Conservation (phyloP, 2,113 vertebrate genomes). For the Paramormyrops kingsleyae region DNA sequence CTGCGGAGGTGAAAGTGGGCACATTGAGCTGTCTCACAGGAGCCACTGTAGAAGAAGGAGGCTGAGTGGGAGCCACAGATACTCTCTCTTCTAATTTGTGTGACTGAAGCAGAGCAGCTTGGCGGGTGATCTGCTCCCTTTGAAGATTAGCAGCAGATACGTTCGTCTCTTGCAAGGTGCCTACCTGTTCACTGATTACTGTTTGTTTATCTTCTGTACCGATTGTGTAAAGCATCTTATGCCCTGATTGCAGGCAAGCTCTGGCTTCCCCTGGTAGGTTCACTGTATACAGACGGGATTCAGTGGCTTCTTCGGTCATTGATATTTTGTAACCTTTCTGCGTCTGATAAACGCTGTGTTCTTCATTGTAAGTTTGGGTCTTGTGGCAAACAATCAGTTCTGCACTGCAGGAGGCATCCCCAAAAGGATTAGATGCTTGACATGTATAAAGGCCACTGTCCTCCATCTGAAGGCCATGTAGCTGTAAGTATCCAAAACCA, state of each 20-base stretch:
- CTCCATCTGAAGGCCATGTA: constrained; percentile 54
- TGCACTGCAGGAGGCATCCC: constrained; percentile 62
- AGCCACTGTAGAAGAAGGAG: constrained; percentile 34
- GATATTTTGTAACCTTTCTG: constrained; percentile 60
- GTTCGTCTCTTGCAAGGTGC: constrained; percentile 39
- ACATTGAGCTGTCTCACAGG: constrained; percentile 43
- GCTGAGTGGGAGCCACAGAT: constrained; percentile 30
- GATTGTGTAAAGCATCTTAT: constrained; percentile 59
- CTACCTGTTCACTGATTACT: constrained; percentile 47
- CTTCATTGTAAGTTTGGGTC: constrained; percentile 32
- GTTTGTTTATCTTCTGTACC: constrained; percentile 52
- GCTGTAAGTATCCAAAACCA: constrained; percentile 68
- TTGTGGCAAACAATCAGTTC: constrained; percentile 62
- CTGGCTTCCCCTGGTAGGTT: constrained; percentile 57
- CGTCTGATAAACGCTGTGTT: constrained; percentile 38
- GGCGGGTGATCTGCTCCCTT: constrained; percentile 49
- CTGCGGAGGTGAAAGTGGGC: constrained; percentile 47
- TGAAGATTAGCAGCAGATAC: constrained; percentile 51
- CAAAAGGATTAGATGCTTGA: constrained; percentile 63
- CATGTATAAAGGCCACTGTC: constrained; percentile 70
- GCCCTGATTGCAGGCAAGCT: constrained; percentile 38
- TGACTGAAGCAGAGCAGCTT: constrained; percentile 55
- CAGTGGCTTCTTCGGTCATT: constrained; percentile 56
- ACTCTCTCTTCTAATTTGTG: constrained; percentile 51
- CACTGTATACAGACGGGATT: constrained; percentile 60